A percentile compares a stretch with the other conserved stretches of the same genome.
Conservation (phyloP, 1,140 invertebrate genomes). For the Dolichoris vasculosae region DNA sequence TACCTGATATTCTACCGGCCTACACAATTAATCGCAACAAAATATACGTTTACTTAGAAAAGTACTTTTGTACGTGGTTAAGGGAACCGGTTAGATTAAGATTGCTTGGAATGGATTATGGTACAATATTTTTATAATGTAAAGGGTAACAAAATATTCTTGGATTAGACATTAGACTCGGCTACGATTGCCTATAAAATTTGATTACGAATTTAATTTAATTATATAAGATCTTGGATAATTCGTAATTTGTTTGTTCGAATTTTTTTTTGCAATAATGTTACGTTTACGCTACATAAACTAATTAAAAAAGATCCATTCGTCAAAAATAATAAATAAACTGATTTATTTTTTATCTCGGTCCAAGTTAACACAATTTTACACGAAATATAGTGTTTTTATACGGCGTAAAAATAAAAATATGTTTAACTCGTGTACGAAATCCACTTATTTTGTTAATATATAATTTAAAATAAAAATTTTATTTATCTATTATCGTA, state of each 20-base stretch:
- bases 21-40: background rate
- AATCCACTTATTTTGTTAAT: too few relatives aligned
- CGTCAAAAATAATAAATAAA: too few relatives aligned
- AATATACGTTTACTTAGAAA: background rate
- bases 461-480: too few relatives aligned
- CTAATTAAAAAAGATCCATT: too few relatives aligned
- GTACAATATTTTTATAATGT: background rate
- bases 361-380: too few relatives aligned
- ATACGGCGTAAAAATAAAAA: too few relatives aligned
- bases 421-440: too few relatives aligned
- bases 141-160: slow-evolving; percentile 27
- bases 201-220: background rate
- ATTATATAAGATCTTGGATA: slow-evolving; percentile 28
- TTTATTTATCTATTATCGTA: too few relatives aligned
- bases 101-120: slow-evolving; percentile 8
- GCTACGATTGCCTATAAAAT: slow-evolving; percentile 14
- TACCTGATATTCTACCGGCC: too few relatives aligned
- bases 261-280: background rate
- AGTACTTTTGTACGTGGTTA: background rate
- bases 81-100: slow-evolving; percentile 13
- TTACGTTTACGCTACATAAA: background rate
- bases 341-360: too few relatives aligned
- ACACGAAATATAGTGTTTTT: too few relatives aligned
- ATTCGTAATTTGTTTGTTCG: background rate
- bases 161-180: background rate